Conservation (phyloP, 2,113 vertebrate genomes). For the Sinosuthora webbiana region DNA sequence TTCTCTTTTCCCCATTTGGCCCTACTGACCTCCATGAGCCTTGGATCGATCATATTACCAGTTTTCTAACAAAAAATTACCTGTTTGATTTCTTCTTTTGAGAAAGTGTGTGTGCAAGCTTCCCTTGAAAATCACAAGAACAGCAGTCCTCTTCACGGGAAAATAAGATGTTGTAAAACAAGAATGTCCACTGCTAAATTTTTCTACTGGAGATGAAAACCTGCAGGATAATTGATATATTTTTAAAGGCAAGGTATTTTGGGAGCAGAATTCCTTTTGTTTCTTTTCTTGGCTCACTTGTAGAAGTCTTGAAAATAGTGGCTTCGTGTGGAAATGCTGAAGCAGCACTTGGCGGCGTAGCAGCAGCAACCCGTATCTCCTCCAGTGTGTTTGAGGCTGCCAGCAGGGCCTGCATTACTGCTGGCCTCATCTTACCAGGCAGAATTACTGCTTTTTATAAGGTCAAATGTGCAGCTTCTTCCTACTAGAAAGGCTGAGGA, state of each 20-base stretch:
- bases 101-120: neutral
- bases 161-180: neutral
- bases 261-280: neutral
- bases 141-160: neutral
- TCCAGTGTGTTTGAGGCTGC: neutral
- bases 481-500: constrained; percentile 46
- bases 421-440: constrained; percentile 8
- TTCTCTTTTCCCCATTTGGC: neutral
- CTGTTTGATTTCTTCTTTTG: neutral
- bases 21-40: neutral
- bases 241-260: neutral
- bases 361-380: neutral
- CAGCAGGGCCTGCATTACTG: neutral
- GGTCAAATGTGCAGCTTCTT: constrained; percentile 59
- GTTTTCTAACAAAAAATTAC: neutral
- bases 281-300: neutral
- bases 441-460: constrained; percentile 29
- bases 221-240: neutral
- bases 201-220: neutral
- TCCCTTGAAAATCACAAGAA: neutral
- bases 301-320: neutral
- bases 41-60: rapidly evolving
- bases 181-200: neutral
- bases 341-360: neutral
- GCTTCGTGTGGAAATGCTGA: neutral